phyloP scores from a whole-genome alignment of 2,888 invertebrate species.

The Nemurella pictetii region DNA sequence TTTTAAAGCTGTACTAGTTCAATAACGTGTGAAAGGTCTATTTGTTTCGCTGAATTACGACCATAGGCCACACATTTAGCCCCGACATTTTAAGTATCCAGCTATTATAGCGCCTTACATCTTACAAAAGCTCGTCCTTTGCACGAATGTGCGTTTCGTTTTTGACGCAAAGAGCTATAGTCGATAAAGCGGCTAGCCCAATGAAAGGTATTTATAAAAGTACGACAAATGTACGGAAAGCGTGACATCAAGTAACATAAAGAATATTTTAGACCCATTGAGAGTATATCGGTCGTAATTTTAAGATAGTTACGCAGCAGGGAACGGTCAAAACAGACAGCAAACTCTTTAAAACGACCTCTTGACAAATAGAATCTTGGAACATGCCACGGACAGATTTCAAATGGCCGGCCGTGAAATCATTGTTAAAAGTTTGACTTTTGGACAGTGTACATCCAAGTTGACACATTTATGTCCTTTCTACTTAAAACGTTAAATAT shows the following conservation, averaged over 20 bases:
- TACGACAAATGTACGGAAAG: neutral
- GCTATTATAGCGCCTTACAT: neutral
- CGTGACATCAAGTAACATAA: neutral
- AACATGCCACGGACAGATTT: neutral
- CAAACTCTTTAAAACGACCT: neutral
- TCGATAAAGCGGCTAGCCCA: neutral
- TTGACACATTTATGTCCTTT: conserved; percentile 14
- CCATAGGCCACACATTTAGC: conserved; percentile 2
- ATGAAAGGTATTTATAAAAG: neutral
- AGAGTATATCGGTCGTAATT: neutral
- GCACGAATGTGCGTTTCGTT: neutral
- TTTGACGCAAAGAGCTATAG: neutral
- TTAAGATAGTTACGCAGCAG: neutral
- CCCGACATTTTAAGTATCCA: neutral
- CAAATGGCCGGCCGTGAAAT: neutral
- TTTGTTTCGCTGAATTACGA: conserved; percentile 1
- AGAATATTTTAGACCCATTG: neutral
- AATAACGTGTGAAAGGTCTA: conserved; percentile 26
- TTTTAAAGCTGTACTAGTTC: conserved; percentile 5
- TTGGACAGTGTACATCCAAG: neutral
- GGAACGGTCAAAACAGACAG: conserved; percentile 15
- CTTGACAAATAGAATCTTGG: neutral
- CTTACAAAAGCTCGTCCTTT: neutral
- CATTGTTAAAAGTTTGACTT: conserved; percentile 16
- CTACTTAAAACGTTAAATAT: conserved; percentile 9